phyloP scores from a whole-genome alignment of 2,888 invertebrate species.

The Tachina lurida region DNA sequence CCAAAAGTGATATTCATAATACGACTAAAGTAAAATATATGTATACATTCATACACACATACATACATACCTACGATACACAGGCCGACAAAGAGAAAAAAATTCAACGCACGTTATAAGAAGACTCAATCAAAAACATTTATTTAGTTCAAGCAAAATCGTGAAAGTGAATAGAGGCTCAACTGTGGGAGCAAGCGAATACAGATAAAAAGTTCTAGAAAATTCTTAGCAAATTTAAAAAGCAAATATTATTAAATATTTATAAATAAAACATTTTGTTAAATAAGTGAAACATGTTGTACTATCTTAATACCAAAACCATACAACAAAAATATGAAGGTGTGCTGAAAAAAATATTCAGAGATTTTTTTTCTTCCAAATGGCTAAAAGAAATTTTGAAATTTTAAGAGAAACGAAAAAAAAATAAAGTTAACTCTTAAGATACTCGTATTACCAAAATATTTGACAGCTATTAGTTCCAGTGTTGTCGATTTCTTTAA shows the following conservation, averaged over 20 bases:
- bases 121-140: background rate
- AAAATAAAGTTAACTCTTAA: background rate
- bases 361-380: conserved; percentile 8
- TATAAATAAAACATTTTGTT: background rate
- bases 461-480: background rate
- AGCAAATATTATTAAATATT: background rate
- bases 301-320: conserved; percentile 22
- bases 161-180: conserved; percentile 48
- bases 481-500: no score
- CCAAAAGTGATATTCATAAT: no score
- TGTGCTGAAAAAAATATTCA: conserved; percentile 35
- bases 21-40: no score
- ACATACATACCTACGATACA: background rate
- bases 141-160: conserved; percentile 44
- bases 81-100: background rate
- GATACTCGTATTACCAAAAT: background rate
- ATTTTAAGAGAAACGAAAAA: background rate
- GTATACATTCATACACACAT: no score
- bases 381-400: background rate
- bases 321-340: conserved; percentile 56
- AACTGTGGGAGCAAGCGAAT: background rate
- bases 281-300: conserved; percentile 22
- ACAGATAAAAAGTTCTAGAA: background rate
- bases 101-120: background rate
- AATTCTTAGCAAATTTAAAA: conserved; percentile 15